Conservation (phyloP, 2,113 vertebrate genomes). For the Motacilla alba region DNA sequence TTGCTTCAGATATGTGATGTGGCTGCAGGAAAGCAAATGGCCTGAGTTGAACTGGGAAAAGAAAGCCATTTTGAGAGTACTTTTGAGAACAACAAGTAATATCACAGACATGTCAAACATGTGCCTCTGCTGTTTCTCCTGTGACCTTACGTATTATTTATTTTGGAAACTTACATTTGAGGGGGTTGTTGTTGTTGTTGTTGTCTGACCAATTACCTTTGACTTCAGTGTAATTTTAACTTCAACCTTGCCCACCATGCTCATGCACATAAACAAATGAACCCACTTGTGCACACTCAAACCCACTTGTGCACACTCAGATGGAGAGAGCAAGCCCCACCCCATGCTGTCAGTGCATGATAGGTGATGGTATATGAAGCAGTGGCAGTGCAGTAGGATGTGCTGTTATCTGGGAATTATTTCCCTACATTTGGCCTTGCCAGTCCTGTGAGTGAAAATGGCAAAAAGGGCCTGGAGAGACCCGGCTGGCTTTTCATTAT, state of each 20-base stretch:
- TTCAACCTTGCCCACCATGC: background rate
- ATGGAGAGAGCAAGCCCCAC: background rate
- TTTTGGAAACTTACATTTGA: background rate
- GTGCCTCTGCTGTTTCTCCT: background rate
- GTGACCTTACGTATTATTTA: background rate
- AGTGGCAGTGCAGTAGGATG: background rate
- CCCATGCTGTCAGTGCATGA: background rate
- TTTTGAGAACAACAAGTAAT: background rate
- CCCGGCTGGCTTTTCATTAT: background rate
- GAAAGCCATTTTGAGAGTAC: background rate
- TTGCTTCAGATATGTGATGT: background rate
- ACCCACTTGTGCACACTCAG: background rate
- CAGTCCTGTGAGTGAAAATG: background rate
- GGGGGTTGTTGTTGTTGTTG: background rate
- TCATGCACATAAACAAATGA: background rate
- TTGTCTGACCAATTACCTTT: background rate
- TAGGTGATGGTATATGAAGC: background rate
- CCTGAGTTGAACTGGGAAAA: background rate
- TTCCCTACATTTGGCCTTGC: background rate
- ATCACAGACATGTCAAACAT: background rate
- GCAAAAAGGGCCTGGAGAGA: background rate
- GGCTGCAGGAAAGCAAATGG: slow-evolving; percentile 17
- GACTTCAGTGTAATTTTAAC: background rate
- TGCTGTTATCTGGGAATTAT: background rate
- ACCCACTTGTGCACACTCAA: background rate